These are phyloP conservation scores for Microctenopoma stevenorrisi DNA, from an alignment of 2,797 vertebrate genomes.

Conservation along the genomic window DNA sequence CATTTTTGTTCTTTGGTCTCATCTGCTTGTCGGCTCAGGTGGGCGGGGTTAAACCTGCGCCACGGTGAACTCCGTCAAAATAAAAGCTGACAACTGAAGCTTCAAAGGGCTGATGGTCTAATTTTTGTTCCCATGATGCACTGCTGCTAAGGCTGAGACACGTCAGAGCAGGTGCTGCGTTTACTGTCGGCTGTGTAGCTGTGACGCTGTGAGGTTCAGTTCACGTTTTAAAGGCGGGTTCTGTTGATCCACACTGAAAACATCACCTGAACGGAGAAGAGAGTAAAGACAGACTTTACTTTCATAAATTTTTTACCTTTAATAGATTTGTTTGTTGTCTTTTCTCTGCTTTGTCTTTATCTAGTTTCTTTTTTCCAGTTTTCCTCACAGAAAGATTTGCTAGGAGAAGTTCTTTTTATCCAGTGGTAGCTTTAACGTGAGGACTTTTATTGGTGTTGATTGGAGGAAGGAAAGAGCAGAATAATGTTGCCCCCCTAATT, in stretches of 20 bases:
- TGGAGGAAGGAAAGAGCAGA: background rate
- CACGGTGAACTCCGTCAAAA: background rate
- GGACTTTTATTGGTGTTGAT: no score
- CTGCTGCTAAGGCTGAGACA: background rate
- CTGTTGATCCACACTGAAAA: conserved; percentile 54
- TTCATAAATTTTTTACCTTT: no score
- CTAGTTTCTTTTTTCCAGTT: no score
- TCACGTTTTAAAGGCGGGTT: background rate
- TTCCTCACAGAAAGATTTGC: no score
- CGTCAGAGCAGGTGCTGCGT: background rate
- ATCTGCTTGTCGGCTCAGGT: background rate
- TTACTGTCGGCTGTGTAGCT: conserved; percentile 7
- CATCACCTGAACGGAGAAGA: conserved; percentile 4
- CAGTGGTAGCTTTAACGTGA: background rate
- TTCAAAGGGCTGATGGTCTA: background rate
- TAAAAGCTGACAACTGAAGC: conserved; percentile 1
- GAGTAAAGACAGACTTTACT: no score
- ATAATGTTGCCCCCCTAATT: conserved; percentile 31
- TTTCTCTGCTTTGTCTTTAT: no score
- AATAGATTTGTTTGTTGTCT: no score
- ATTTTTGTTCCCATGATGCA: conserved; percentile 38
- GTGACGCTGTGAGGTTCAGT: conserved; percentile 5
- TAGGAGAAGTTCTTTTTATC: background rate
- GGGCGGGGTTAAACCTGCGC: conserved; percentile 22
- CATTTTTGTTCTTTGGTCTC: conserved; percentile 9